These are phyloP conservation scores for Pitta sordida DNA, from an alignment of 2,113 vertebrate species.

Conservation along the genomic window DNA sequence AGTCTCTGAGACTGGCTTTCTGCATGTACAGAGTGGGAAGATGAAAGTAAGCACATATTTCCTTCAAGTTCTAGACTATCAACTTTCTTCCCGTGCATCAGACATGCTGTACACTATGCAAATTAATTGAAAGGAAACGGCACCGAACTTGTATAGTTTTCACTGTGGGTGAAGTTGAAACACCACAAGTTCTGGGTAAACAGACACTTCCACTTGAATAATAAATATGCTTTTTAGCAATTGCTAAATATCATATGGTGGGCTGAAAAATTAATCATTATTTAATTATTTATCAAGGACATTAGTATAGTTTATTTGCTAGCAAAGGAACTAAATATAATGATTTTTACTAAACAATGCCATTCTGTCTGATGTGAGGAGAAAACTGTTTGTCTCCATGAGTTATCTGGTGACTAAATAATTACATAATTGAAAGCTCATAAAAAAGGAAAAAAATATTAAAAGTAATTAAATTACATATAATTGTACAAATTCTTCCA, in stretches of 20 bases:
- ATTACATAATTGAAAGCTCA: background rate
- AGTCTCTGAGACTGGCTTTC: background rate
- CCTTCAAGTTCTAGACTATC: background rate
- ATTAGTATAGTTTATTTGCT: background rate
- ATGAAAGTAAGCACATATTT: background rate
- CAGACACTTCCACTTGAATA: slow-evolving; percentile 11
- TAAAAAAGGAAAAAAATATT: background rate
- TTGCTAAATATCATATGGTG: background rate
- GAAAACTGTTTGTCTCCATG: background rate
- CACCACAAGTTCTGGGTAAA: background rate
- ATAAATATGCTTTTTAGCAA: background rate
- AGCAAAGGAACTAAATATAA: background rate
- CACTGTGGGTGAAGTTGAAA: background rate
- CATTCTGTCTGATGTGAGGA: background rate
- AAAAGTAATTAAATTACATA: background rate
- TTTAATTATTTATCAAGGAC: slow-evolving; percentile 46
- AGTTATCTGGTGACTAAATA: background rate
- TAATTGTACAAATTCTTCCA: background rate
- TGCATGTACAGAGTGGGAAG: background rate
- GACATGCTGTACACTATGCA: background rate
- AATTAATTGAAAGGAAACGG: background rate
- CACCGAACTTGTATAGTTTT: background rate
- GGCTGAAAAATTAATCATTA: slow-evolving; percentile 17
- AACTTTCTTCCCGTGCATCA: background rate
- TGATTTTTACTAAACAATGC: background rate